phyloP scores from a whole-genome alignment of 2,797 vertebrate genomes.

The Gallinago stenura region DNA sequence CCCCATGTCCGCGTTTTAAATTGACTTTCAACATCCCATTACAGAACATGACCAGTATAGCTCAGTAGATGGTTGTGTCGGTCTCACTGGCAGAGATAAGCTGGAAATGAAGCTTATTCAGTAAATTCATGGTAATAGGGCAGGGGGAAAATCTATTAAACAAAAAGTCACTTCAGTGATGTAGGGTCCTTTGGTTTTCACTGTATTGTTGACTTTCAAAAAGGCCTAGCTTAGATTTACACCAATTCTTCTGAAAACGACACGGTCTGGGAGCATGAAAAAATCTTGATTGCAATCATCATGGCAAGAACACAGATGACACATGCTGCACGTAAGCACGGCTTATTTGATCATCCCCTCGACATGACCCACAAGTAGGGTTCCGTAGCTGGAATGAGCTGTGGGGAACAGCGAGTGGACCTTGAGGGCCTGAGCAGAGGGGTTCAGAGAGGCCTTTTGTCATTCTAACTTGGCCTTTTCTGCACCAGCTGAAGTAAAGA shows the following conservation, averaged over 20 bases:
- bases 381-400: background rate
- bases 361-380: background rate
- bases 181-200: background rate
- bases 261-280: background rate
- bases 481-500: background rate
- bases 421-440: background rate
- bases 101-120: background rate
- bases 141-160: background rate
- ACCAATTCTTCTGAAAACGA: background rate
- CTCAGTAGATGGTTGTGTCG: background rate
- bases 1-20: background rate
- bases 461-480: background rate
- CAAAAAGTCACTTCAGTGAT: background rate
- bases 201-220: background rate
- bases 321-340: background rate
- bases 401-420: rapidly evolving
- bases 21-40: background rate
- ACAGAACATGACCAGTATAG: background rate
- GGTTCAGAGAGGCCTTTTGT: background rate
- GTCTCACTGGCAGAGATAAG: background rate
- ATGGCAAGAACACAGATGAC: background rate
- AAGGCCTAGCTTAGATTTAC: background rate
- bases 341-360: background rate
- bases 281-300: background rate
- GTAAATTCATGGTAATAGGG: background rate